These are phyloP conservation scores for Ceratina japonica DNA, from an alignment of 1,140 invertebrate species.

Conservation along the genomic window DNA sequence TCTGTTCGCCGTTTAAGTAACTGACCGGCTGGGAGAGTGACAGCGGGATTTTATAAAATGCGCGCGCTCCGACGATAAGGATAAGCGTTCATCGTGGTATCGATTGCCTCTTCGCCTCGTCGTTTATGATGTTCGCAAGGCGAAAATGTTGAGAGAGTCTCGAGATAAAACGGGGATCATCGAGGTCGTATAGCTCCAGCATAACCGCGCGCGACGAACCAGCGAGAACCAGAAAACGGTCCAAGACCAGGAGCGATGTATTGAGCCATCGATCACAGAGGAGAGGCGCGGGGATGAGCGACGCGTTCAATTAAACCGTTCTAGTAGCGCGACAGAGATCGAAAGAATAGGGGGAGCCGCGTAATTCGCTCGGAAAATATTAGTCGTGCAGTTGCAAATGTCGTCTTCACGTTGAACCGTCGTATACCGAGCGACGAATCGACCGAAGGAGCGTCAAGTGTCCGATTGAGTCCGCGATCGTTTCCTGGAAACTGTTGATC, in stretches of 20 bases:
- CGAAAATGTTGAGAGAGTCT: neutral
- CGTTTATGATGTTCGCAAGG: neutral
- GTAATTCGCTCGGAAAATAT: constrained; percentile 44
- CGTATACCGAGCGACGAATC: neutral
- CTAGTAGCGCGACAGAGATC: constrained; percentile 14
- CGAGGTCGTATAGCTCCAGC: no score
- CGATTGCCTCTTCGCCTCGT: constrained; percentile 3
- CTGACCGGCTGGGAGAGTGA: neutral
- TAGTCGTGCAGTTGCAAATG: constrained; percentile 30
- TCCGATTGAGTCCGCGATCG: no score
- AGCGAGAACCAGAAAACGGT: neutral
- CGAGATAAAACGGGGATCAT: neutral
- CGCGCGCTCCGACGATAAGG: constrained; percentile 1
- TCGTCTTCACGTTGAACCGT: neutral
- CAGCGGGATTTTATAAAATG: constrained; percentile 8
- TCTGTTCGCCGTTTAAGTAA: neutral
- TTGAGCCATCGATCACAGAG: constrained; percentile 50
- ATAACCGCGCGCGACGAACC: neutral
- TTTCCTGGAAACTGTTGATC: no score
- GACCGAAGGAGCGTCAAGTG: no score
- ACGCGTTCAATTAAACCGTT: constrained; percentile 49
- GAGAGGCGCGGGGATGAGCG: constrained; percentile 35
- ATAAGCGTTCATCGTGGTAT: constrained; percentile 7
- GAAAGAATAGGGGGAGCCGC: constrained; percentile 28
- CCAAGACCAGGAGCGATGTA: constrained; percentile 33